phyloP scores from a whole-genome alignment of 23 tunicate genomes.

The Trididemnum clinides region DNA sequence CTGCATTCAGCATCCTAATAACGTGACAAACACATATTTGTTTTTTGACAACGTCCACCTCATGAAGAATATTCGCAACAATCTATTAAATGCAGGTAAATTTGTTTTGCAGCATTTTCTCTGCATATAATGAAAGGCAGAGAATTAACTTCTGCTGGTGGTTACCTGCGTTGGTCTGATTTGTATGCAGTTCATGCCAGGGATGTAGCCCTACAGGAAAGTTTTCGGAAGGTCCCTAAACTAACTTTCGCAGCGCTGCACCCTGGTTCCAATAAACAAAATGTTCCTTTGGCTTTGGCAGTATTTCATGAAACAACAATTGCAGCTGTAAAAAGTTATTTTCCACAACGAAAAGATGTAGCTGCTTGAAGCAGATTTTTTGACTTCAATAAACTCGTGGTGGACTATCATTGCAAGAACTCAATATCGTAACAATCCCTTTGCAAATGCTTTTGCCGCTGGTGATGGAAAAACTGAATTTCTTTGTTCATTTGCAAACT shows the following conservation, averaged over 20 bases:
- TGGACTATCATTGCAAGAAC: neutral
- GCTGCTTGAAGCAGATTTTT: slow-evolving; percentile 10
- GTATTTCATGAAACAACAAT: slow-evolving; percentile 18
- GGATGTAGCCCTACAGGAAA: neutral
- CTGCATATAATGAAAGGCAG: no score
- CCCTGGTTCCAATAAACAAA: slow-evolving; percentile 12
- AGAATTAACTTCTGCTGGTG: no score
- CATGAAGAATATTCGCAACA: slow-evolving; percentile 11
- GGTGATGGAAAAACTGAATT: no score
- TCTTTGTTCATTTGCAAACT: no score
- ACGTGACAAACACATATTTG: neutral
- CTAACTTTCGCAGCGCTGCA: neutral
- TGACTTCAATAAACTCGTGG: neutral
- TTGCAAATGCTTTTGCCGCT: no score
- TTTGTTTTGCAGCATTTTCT: no score
- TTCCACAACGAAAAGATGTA: neutral
- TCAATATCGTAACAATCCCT: no score
- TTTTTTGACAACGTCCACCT: slow-evolving; percentile 31
- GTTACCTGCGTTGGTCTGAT: neutral
- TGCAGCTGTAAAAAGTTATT: slow-evolving; percentile 27
- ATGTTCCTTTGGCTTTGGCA: neutral
- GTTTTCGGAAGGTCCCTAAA: slow-evolving; percentile 11
- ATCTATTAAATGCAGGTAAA: slow-evolving; percentile 15
- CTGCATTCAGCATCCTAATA: neutral
- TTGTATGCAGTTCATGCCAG: neutral